Evolutionary conservation across 2,888 invertebrate species (phyloP).

Genomic region (Diogma glabrata): DNA sequence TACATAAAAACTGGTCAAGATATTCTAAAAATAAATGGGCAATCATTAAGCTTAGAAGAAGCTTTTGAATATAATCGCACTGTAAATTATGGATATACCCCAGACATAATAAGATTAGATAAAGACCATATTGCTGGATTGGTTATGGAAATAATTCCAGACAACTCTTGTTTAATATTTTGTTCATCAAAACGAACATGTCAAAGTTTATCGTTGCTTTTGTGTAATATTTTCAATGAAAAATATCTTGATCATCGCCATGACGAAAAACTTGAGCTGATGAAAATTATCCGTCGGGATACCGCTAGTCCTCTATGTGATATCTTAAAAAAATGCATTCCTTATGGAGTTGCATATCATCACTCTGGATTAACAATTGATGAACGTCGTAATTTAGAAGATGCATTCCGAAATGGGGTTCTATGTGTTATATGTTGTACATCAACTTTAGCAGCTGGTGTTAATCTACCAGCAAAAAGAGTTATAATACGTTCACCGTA

Average conservation of each 20-base stretch:
- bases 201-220: conserved; percentile 73
- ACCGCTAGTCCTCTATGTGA: conserved; percentile 42
- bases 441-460: conserved; percentile 94
- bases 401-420: conserved; percentile 69
- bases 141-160: conserved; percentile 69
- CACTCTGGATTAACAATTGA: conserved; percentile 84
- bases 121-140: conserved; percentile 72
- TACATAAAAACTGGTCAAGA: conserved; percentile 61
- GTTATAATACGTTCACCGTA: conserved; percentile 79
- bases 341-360: conserved; percentile 83
- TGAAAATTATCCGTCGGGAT: conserved; percentile 36
- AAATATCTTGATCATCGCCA: conserved; percentile 43
- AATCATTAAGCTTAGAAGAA: conserved; percentile 38
- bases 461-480: conserved; percentile 87
- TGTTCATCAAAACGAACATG: conserved; percentile 89
- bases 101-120: conserved; percentile 48
- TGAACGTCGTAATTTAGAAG: conserved; percentile 75
- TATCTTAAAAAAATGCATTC: conserved; percentile 53
- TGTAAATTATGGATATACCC: conserved; percentile 51
- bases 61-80: conserved; percentile 40
- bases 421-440: conserved; percentile 87
- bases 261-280: conserved; percentile 46
- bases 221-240: conserved; percentile 37
- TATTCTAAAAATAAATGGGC: conserved; percentile 44
- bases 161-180: conserved; percentile 75